Evolutionary conservation across 2,888 invertebrate genomes (phyloP), one percentile per base, ranked within the genome.

Genomic region (Asteroscopus sphinx): DNA sequence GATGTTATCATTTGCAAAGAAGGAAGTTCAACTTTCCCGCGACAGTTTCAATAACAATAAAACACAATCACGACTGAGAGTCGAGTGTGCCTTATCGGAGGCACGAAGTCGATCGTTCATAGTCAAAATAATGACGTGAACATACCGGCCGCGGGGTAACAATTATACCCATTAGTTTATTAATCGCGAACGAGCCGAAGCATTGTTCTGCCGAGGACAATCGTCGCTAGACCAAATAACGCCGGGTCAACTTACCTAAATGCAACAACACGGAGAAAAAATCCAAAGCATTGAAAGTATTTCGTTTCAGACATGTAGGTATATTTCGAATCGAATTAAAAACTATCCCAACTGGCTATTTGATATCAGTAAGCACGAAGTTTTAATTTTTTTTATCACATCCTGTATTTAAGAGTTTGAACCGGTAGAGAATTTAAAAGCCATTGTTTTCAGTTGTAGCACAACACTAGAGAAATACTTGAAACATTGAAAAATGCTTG

Each of bases 151-250:
- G 75, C 73, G 64, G 76, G 74, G 78, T 82, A 86, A 88, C 88
- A 90, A 91, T 92, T 89, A 89, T 83, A 83, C 73, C 81, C 90
- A 92, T 92, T 91, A 90, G 89, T 90, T 89, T 89, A 92, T 91
- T 91, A 93, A 93, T 93, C 87, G 84, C 81, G 60, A 81, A 69
- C 82, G 77, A 75, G 79, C 76, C 76, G 70, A 64, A 81, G 88
- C 93, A 93, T 93, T 93, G 93, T 93, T 93, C 91, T 77, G 71
- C 68, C 59, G 78, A 48, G 88, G 90, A 92, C 92, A 91, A 90
- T 91, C 88, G 89, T 79, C 73, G 87, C 90, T 93, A 93, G 93
- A 93, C 93, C 90, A 93, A 93, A 93, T 93, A 93, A 87, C 80
- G 72, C 56, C 82, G 82, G 80, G 80, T 89, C 89, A 75, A 71